Evolutionary conservation across 2,888 invertebrate genomes (phyloP).

Genomic region (Eupithecia dodoneata): DNA sequence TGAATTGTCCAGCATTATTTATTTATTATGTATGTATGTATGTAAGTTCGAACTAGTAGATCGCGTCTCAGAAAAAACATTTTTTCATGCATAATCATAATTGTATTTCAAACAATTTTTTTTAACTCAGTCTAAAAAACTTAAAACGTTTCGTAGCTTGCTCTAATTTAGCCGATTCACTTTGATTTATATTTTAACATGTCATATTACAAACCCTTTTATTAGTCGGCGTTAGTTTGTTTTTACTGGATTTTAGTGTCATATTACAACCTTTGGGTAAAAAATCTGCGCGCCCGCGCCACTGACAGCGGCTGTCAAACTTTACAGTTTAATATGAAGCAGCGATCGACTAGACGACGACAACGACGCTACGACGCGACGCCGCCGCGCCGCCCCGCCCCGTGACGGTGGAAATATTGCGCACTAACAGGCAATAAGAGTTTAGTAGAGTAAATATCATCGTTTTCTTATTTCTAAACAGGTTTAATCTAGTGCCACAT

Average conservation of each 20-base stretch:
- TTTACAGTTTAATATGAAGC: conserved; percentile 25
- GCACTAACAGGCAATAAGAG: too few species aligned
- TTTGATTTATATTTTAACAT: conserved; percentile 38
- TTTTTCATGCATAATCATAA: neutral
- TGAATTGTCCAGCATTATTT: too few species aligned
- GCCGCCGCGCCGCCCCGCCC: too few species aligned
- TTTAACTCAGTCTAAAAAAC: neutral
- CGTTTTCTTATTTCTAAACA: too few species aligned
- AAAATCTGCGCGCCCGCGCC: conserved; percentile 65
- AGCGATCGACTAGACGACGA: neutral
- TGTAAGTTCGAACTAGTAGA: too few species aligned
- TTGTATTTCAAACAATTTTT: neutral
- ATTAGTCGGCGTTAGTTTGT: conserved; percentile 66
- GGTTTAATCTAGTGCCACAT: too few species aligned
- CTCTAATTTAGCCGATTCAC: conserved; percentile 31
- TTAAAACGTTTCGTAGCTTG: neutral
- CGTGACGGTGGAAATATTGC: too few species aligned
- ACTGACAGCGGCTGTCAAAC: conserved; percentile 57
- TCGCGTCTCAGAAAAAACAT: neutral
- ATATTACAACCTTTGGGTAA: conserved; percentile 71
- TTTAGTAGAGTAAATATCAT: too few species aligned
- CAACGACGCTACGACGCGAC: too few species aligned
- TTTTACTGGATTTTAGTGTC: conserved; percentile 79
- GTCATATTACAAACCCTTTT: conserved; percentile 63
- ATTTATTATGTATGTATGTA: too few species aligned